Conservation (phyloP, 2,888 invertebrate genomes). For the Leptinotarsa juncta region DNA sequence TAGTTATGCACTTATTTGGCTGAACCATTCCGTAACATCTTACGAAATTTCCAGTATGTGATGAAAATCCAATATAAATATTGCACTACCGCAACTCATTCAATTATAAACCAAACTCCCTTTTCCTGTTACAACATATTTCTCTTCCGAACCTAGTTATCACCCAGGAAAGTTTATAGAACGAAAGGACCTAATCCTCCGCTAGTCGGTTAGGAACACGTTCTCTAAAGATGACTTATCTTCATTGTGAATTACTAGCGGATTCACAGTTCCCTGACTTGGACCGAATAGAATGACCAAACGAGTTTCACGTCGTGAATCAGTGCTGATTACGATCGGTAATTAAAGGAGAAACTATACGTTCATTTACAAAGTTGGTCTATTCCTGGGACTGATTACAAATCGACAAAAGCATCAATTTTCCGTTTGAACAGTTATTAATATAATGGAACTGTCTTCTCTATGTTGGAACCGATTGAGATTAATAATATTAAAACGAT, state of each 20-base stretch:
- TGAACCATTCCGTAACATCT: not conserved
- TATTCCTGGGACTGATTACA: not conserved
- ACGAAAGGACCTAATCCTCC: constrained; percentile 5
- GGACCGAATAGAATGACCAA: not conserved
- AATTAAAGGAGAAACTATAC: not conserved
- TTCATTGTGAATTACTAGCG: not conserved
- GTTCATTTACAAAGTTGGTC: not conserved
- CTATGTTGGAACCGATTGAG: no score
- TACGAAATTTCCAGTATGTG: not conserved
- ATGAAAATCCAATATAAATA: not conserved
- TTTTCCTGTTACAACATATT: not conserved
- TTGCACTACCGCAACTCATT: not conserved
- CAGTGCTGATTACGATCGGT: not conserved
- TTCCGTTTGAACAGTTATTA: not conserved
- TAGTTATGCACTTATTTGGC: not conserved
- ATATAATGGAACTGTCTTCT: not conserved
- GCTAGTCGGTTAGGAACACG: not conserved
- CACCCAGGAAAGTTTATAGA: not conserved
- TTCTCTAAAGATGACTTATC: constrained; percentile 3
- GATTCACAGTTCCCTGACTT: not conserved
- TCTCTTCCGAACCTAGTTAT: not conserved
- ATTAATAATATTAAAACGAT: no score
- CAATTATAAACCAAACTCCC: not conserved
- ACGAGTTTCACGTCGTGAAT: not conserved
- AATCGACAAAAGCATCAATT: not conserved